phyloP scores from a whole-genome alignment of 2,113 vertebrate genomes.

The Argyrosomus japonicus region DNA sequence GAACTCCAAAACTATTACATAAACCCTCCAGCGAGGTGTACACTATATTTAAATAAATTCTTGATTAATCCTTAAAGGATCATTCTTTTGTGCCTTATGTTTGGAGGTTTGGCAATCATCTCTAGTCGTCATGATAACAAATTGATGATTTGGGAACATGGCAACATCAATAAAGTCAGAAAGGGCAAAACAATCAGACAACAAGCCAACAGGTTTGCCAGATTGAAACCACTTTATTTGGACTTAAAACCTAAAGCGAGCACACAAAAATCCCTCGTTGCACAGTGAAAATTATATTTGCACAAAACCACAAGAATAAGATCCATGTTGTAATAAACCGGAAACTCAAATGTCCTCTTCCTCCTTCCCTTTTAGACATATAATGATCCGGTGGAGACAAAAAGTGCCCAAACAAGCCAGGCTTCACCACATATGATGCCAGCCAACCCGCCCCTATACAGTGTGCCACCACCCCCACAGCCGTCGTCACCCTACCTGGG shows the following conservation, averaged over 20 bases:
- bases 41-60: neutral
- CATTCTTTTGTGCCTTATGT: neutral
- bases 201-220: neutral
- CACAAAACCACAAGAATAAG: neutral
- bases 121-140: neutral
- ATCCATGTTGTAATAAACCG: neutral
- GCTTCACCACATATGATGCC: slow-evolving; percentile 95
- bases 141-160: neutral
- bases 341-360: neutral
- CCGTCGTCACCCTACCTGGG: slow-evolving; percentile 92
- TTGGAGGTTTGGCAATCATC: neutral
- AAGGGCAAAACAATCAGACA: neutral
- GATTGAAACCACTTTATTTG: slow-evolving; percentile 11
- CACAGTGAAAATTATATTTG: neutral
- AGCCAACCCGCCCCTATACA: slow-evolving; percentile 92
- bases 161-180: slow-evolving; percentile 7
- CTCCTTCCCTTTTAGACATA: slow-evolving; percentile 86
- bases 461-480: slow-evolving; percentile 90
- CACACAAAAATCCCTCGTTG: neutral
- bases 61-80: neutral
- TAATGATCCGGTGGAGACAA: slow-evolving; percentile 91
- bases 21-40: neutral
- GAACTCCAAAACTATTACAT: neutral
- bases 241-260: neutral
- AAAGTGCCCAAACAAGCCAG: slow-evolving; percentile 88